Base-by-base conservation (phyloP, 2,113 vertebrate species). In the Girardinichthys multiradiatus region DNA sequence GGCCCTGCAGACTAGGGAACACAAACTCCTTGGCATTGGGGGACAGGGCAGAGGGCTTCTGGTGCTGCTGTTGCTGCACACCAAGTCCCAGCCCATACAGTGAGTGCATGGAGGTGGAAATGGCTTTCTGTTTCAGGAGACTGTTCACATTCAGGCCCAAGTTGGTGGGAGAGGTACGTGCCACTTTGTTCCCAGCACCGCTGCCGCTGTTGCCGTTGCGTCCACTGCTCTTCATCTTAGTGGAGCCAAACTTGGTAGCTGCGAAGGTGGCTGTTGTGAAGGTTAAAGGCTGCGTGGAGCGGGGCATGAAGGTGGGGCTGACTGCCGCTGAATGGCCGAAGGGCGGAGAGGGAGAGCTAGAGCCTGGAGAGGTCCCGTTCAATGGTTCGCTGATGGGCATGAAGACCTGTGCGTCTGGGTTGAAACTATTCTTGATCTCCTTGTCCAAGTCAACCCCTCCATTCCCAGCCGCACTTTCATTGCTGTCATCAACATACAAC, bases 341-440 rank as follows among this genome's bases (percentile, higher is more conserved):
- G 51, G 98, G 97, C 80, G 98, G 98, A 1, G 94, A 95, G 3
- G 95, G 95, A 0, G 98, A 99, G 82, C 96, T 97, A 90, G 98
- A 99, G 80, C 95, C 96, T 21, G 97, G 97, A 54, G 96, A 97
- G 60, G 95, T 92, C 6, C 96, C 96, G 64, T 91, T 96, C 76
- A 93, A 91, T 57, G 97, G 96, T 87, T 99, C 98, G 12, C 88
- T 96, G 86, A 99, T 97, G 87, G 98, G 98, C 98, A 99, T 97
- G 91, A 99, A 99, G 71, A 97, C 97, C 94, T 99, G 98, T 58
- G 98, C 98, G 71, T 99, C 97, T 0, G 98, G 98, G 89, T 99
- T 99, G 95, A 99, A 99, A 92, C 98, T 99, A 95, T 97, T 99
- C 94, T 96, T 99, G 95, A 99, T 98, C 90, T 99, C 98, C 90